Evolutionary conservation across 2,797 vertebrate species (phyloP).

Genomic region (Xiphophorus birchmanni): DNA sequence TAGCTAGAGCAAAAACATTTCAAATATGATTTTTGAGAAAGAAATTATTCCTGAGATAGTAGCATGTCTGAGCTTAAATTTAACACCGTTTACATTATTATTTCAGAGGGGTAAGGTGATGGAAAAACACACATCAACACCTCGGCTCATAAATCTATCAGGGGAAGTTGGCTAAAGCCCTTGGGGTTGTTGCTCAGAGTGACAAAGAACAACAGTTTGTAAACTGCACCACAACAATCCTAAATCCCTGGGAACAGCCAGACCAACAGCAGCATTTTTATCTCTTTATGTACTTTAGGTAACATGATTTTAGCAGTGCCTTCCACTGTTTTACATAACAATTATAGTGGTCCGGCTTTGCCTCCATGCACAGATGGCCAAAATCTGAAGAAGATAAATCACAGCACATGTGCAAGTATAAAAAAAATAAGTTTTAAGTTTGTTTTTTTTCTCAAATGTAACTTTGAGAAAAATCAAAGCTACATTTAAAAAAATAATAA

Average conservation of each 20-base stretch:
- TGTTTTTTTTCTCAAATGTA: no score
- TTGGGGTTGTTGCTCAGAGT: conserved; percentile 38
- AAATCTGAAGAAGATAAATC: no score
- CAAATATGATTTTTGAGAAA: conserved; percentile 6
- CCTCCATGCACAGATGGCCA: no score
- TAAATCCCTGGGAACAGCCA: conserved; percentile 47
- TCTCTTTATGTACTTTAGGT: conserved; percentile 1
- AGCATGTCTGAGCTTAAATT: conserved; percentile 19
- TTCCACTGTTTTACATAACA: no score
- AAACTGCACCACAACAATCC: conserved; percentile 54
- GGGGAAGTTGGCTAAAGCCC: conserved; percentile 51
- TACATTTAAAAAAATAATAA: no score
- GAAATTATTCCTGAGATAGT: neutral
- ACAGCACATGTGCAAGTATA: no score
- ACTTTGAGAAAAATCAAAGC: no score
- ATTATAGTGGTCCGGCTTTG: no score
- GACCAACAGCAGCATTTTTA: conserved; percentile 14
- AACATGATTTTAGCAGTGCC: neutral
- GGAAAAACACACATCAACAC: conserved; percentile 50
- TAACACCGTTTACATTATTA: conserved; percentile 19
- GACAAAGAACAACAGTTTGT: conserved; percentile 66
- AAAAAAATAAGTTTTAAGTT: no score
- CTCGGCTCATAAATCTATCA: conserved; percentile 50
- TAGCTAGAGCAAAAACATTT: conserved; percentile 12
- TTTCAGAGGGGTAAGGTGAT: conserved; percentile 6